Evolutionary conservation across 2,113 vertebrate species (phyloP).

Genomic region (Campylomormyrus numenius): DNA sequence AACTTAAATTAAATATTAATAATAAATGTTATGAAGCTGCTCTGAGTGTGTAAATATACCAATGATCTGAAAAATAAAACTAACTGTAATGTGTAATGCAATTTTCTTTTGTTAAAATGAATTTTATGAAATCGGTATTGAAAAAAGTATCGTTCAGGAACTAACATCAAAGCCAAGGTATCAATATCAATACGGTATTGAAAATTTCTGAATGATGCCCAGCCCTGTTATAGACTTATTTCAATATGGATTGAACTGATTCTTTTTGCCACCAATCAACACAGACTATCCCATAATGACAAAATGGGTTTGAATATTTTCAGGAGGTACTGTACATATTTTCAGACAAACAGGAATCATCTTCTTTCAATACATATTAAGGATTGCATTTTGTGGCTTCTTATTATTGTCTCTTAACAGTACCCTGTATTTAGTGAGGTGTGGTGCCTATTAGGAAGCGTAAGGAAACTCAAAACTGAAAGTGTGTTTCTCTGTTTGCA

Average conservation of each 20-base stretch:
- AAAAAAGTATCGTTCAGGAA: not conserved
- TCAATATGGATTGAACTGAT: not conserved
- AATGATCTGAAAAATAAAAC: not conserved
- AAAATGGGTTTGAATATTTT: not conserved
- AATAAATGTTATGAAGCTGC: not conserved
- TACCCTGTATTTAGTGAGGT: not conserved
- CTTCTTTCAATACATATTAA: not conserved
- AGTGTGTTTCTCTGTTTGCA: constrained; percentile 44
- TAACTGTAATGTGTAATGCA: not conserved
- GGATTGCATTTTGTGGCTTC: not conserved
- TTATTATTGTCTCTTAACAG: not conserved
- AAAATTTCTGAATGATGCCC: not conserved
- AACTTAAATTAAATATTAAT: not conserved
- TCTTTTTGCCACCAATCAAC: not conserved
- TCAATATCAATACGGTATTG: not conserved
- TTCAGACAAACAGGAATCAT: not conserved
- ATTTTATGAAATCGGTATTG: not conserved
- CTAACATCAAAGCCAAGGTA: not conserved
- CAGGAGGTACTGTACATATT: not conserved
- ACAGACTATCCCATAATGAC: not conserved
- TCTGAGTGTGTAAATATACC: not conserved
- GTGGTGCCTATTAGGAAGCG: not conserved
- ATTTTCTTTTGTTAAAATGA: not conserved
- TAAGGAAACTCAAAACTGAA: not conserved
- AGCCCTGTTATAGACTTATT: not conserved